These are phyloP conservation scores for Castor canadensis DNA, from an alignment of 2,113 vertebrate species.

Conservation along the genomic window DNA sequence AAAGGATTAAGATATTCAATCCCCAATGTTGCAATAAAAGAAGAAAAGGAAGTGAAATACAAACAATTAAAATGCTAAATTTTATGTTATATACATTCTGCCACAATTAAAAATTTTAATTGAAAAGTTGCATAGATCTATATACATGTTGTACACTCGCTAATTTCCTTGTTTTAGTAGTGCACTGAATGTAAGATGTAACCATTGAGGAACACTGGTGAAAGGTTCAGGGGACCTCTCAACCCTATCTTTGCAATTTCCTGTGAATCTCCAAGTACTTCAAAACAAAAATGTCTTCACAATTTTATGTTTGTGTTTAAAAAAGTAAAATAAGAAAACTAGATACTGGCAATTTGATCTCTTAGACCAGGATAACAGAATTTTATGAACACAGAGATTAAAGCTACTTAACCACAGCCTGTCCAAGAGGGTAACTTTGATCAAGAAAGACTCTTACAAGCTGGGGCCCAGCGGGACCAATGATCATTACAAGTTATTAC, in stretches of 20 bases:
- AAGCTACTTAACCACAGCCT: slow-evolving; percentile 2
- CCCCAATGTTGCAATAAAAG: no score
- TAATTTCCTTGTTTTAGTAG: slow-evolving; percentile 22
- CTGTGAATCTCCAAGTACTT: background rate
- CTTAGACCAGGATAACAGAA: slow-evolving; percentile 26
- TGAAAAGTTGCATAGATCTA: background rate
- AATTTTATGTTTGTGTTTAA: background rate
- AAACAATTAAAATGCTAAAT: background rate
- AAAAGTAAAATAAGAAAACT: background rate
- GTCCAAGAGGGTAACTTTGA: slow-evolving; percentile 37
- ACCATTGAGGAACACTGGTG: background rate
- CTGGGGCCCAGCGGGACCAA: slow-evolving; percentile 52
- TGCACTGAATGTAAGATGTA: background rate
- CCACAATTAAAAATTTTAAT: background rate
- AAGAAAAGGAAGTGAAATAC: no score
- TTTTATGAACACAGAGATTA: slow-evolving; percentile 17
- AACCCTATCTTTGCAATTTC: background rate
- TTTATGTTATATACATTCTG: background rate
- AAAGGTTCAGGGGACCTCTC: background rate
- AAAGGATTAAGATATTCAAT: background rate
- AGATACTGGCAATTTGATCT: background rate
- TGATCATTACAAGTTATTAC: slow-evolving; percentile 22
- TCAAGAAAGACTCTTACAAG: slow-evolving; percentile 39
- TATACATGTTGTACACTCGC: background rate
- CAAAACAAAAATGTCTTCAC: slow-evolving; percentile 2